A percentile compares a stretch with the other conserved stretches of the same genome.
phyloP scores from a whole-genome alignment of 1,140 invertebrate genomes.

The Tribolium madens region DNA sequence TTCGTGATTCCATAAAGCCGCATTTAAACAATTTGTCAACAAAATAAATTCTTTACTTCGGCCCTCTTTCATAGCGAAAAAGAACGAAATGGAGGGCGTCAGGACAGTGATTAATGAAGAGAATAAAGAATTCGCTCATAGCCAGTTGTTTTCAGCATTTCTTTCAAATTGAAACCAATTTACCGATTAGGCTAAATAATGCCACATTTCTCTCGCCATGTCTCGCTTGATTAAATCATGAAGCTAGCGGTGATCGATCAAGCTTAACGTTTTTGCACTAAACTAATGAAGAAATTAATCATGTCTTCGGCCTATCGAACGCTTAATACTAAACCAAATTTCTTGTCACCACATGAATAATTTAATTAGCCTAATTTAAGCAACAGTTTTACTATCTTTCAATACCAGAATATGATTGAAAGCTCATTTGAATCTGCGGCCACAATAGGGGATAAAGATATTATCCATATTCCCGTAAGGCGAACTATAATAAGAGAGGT shows the following conservation, averaged over 20 bases:
- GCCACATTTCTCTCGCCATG: constrained; percentile 25
- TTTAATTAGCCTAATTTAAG: background rate
- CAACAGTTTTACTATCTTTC: background rate
- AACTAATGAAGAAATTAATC: constrained; percentile 36
- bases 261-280: constrained; percentile 18
- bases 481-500: constrained; percentile 11
- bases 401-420: background rate
- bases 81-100: constrained; percentile 10
- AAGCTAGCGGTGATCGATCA: constrained; percentile 28
- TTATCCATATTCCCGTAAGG: constrained; percentile 17
- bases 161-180: constrained; percentile 45
- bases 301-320: constrained; percentile 1
- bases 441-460: background rate
- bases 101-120: constrained; percentile 42
- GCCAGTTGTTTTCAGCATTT: constrained; percentile 41
- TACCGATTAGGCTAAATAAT: constrained; percentile 44
- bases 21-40: constrained; percentile 32
- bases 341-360: background rate
- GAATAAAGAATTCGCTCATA: constrained; percentile 46
- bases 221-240: constrained; percentile 35
- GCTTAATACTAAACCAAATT: background rate
- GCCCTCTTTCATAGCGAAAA: constrained; percentile 6
- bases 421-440: background rate
- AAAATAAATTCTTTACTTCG: constrained; percentile 17
- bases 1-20: constrained; percentile 5